A percentile compares a stretch with the other conserved stretches of the same genome.
phyloP scores from a whole-genome alignment of 2,113 vertebrate species.

The Centropus unirufus region DNA sequence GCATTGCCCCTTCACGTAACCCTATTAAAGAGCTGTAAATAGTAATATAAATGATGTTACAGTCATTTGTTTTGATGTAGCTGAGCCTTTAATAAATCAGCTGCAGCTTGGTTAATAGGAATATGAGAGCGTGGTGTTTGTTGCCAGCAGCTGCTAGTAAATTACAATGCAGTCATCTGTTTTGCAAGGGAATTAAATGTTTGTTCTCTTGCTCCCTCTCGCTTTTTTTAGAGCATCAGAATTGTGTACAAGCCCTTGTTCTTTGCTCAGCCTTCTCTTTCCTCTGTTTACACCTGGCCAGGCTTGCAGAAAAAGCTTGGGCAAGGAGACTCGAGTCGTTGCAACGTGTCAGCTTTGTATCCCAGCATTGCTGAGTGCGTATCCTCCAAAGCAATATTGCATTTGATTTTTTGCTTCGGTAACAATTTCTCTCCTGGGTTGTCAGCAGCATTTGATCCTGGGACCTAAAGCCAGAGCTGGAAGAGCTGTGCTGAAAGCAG shows the following conservation, averaged over 20 bases:
- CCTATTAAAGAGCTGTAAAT: constrained; percentile 82
- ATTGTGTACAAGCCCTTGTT: constrained; percentile 7
- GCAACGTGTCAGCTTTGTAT: not conserved
- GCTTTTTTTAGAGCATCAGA: constrained; percentile 53
- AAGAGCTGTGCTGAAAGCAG: not conserved
- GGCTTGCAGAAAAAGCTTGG: not conserved
- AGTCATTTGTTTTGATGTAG: constrained; percentile 85
- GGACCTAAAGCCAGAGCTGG: not conserved
- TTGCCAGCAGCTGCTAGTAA: constrained; percentile 82
- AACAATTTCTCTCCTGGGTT: not conserved
- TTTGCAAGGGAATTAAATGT: constrained; percentile 82
- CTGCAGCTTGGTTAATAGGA: constrained; percentile 81
- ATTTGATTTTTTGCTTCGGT: constrained; percentile 22
- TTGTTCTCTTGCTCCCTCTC: constrained; percentile 69
- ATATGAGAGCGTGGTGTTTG: constrained; percentile 70
- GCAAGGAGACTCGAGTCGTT: not conserved
- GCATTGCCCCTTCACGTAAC: constrained; percentile 72
- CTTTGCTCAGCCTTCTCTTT: not conserved
- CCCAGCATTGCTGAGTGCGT: not conserved
- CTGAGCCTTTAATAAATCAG: constrained; percentile 82
- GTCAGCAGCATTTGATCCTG: not conserved
- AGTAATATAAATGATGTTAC: constrained; percentile 82
- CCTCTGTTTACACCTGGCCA: not conserved
- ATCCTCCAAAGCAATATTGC: not conserved
- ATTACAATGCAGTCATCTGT: constrained; percentile 82